These are phyloP conservation scores for Hemicentrotus pulcherrimus DNA, from an alignment of 35 echinoderm and acorn worm species.

Conservation along the genomic window DNA sequence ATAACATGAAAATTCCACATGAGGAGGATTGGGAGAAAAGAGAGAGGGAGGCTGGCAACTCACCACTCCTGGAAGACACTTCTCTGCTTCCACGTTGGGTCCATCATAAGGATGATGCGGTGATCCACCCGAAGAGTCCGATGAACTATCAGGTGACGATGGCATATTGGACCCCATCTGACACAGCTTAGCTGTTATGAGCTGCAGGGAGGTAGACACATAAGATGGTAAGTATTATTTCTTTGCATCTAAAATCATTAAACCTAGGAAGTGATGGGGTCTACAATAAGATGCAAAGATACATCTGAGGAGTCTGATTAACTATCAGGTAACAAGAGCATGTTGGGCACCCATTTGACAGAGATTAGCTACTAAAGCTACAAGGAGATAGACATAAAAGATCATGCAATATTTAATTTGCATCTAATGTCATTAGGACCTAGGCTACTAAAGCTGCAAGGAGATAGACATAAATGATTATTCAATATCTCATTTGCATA, in stretches of 20 bases:
- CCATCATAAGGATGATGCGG: slow-evolving; percentile 94
- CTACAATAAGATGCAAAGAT: slow-evolving; percentile 30
- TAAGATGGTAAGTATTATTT: background rate
- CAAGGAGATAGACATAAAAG: background rate
- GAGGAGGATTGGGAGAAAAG: background rate
- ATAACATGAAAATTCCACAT: too few species aligned
- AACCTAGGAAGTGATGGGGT: too few species aligned
- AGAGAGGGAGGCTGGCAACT: background rate
- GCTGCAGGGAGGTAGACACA: slow-evolving; percentile 31
- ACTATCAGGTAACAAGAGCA: slow-evolving; percentile 92
- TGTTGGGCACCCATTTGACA: slow-evolving; percentile 85
- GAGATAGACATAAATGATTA: background rate
- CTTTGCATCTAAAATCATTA: too few species aligned
- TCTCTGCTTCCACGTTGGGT: slow-evolving; percentile 95
- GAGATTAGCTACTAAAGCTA: slow-evolving; percentile 92
- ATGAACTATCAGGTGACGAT: slow-evolving; percentile 96
- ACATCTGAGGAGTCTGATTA: slow-evolving; percentile 90
- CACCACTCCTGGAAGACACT: slow-evolving; percentile 97
- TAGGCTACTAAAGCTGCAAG: slow-evolving; percentile 72
- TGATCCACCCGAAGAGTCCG: slow-evolving; percentile 91
- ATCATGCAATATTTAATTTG: too few species aligned
- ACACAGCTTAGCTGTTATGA: slow-evolving; percentile 96
- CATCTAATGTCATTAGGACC: too few species aligned
- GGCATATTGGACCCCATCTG: slow-evolving; percentile 96
- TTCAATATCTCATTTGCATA: too few species aligned